A percentile compares a stretch with the other conserved stretches of the same genome.
Evolutionary conservation across 2,888 invertebrate genomes (phyloP).

Genomic region (Heteromyza rotundicornis): DNA sequence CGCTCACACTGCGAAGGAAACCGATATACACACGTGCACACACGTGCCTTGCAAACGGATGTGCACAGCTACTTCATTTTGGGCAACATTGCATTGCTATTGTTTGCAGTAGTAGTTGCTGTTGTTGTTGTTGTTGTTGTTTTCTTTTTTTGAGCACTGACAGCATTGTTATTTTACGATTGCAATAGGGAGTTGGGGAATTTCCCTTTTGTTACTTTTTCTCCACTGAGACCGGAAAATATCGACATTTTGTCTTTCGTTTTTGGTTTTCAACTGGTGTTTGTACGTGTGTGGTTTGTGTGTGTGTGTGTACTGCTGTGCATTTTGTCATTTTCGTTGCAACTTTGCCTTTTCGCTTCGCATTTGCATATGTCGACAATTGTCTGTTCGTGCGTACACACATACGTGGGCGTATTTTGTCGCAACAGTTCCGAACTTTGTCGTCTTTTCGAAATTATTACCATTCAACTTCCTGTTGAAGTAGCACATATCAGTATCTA

Average conservation of each 20-base stretch:
- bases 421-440: neutral
- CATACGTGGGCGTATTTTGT: neutral
- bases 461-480: neutral
- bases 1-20: neutral
- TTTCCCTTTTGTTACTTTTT: neutral
- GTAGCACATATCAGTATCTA: too few relatives aligned
- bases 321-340: neutral
- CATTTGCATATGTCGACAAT: neutral
- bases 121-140: neutral
- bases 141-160: neutral
- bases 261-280: neutral
- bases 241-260: neutral
- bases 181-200: too few relatives aligned
- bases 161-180: conserved; percentile 9
- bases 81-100: neutral
- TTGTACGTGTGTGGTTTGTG: neutral
- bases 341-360: neutral
- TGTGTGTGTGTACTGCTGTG: neutral
- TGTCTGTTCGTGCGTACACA: neutral
- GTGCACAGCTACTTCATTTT: neutral
- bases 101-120: too few relatives aligned
- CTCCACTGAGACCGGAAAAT: neutral
- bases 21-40: neutral
- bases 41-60: neutral
- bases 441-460: neutral